A percentile compares a stretch with the other conserved stretches of the same genome.
phyloP scores from a whole-genome alignment of 2,888 invertebrate species.

The Brenthis hecate region DNA sequence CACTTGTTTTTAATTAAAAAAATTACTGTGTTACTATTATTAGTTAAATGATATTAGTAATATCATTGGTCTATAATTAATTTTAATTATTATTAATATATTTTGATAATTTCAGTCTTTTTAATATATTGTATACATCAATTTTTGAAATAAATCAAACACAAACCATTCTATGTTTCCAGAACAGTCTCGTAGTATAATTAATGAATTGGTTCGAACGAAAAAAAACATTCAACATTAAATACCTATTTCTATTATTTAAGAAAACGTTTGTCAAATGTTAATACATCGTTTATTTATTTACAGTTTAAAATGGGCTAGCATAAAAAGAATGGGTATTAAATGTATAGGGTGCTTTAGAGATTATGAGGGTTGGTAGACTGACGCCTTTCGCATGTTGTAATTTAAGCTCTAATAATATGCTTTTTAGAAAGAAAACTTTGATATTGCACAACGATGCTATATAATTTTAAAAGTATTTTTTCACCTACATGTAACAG shows the following conservation, averaged over 20 bases:
- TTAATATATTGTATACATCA: no score
- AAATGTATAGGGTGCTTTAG: conserved; percentile 32
- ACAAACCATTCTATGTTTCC: no score
- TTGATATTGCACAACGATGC: not conserved
- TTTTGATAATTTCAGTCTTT: no score
- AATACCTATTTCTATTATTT: no score
- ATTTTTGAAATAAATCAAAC: no score
- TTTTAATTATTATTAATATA: no score
- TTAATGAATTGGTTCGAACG: no score
- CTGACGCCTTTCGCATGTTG: conserved; percentile 56
- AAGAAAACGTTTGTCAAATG: no score
- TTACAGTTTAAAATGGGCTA: conserved; percentile 3
- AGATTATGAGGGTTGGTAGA: conserved; percentile 37
- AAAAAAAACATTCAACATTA: no score
- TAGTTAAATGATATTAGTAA: not conserved
- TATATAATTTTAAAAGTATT: not conserved
- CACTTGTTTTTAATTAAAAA: conserved; percentile 12
- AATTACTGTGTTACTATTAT: not conserved
- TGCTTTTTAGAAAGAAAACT: conserved; percentile 17
- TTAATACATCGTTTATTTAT: not conserved
- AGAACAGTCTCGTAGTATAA: no score
- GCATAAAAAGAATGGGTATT: conserved; percentile 14
- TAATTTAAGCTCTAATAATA: conserved; percentile 38
- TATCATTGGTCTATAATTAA: no score
- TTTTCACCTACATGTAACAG: not conserved